Evolutionary conservation across 2,113 vertebrate genomes (phyloP).

Genomic region (Cyanoderma ruficeps): DNA sequence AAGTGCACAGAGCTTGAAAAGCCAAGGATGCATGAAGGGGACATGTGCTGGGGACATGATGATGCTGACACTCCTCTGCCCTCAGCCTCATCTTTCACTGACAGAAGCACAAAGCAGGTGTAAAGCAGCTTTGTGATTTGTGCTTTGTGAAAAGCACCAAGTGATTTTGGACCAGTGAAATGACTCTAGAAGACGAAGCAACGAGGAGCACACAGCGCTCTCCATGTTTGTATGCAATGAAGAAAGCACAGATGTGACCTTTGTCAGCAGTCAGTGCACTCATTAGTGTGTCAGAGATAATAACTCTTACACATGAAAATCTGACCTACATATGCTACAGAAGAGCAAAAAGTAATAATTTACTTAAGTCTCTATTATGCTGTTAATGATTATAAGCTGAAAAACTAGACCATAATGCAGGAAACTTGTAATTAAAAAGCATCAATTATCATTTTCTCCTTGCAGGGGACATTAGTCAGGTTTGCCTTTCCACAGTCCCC

Average conservation of each 20-base stretch:
- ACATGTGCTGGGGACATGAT: not conserved
- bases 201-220: not conserved
- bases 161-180: not conserved
- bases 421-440: conserved; percentile 53
- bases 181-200: not conserved
- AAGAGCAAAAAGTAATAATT: conserved; percentile 46
- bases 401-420: conserved; percentile 27
- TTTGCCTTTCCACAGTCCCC: not conserved
- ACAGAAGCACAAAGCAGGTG: not conserved
- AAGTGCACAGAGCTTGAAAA: conserved; percentile 1
- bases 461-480: conserved; percentile 28
- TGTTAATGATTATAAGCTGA: conserved; percentile 18
- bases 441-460: conserved; percentile 26
- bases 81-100: not conserved
- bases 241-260: conserved; percentile 37
- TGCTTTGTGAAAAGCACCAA: not conserved
- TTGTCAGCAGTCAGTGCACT: conserved; percentile 11
- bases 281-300: conserved; percentile 53
- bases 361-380: conserved; percentile 17
- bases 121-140: not conserved
- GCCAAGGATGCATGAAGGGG: not conserved
- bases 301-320: conserved; percentile 7
- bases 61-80: not conserved
- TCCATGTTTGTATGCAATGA: not conserved
- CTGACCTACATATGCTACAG: conserved; percentile 25